Evolutionary conservation across 2,113 vertebrate genomes (phyloP), one percentile per base, ranked within the genome.

Genomic region (Melanotaenia duboulayi): DNA sequence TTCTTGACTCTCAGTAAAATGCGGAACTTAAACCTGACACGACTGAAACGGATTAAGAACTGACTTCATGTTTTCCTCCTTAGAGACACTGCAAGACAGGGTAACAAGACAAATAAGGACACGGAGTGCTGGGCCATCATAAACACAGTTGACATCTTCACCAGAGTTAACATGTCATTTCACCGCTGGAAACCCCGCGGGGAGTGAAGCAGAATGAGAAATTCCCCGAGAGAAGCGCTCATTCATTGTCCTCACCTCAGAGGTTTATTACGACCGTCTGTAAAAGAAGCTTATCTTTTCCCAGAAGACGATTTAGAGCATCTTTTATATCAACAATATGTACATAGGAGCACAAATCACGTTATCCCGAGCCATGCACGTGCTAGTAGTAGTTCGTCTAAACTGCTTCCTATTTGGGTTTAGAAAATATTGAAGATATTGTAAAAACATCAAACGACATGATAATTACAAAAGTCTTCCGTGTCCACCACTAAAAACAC

Each of bases 121-220:
- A 70, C 19, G 0, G 35, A 11, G 17, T 12, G 32, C 10, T 10
- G 0, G n/a, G 1, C 10, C 23, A 44, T 13, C 11, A 39, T 1
- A 28, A 0, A 39, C 52, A 61, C 46, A 54, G n/a, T 49, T 16
- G 6, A 17, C 54, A 48, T 19, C 50, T 22, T 39, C 10, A 4
- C 24, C 56, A 61, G 10, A n/a, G 17, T 68, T 62, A 24, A 48
- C 46, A 3, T 20, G 32, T 4, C 16, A 24, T 59, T 20, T 23
- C 12, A 54, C 56, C 1, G 58, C 39, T 11, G 48, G 39, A 73
- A 80, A 78, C 6, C 63, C 56, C 55, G 19, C 14, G n/a, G 37
- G 32, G 16, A 50, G 58, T 68, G 67, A 61, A 23, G 62, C 49
- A 61, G 63, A 74, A 52, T 9, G 10, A 66, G 32, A 85, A 82